Evolutionary conservation across 2,888 invertebrate genomes (phyloP).

Genomic region (Drosophila paramelanica): DNA sequence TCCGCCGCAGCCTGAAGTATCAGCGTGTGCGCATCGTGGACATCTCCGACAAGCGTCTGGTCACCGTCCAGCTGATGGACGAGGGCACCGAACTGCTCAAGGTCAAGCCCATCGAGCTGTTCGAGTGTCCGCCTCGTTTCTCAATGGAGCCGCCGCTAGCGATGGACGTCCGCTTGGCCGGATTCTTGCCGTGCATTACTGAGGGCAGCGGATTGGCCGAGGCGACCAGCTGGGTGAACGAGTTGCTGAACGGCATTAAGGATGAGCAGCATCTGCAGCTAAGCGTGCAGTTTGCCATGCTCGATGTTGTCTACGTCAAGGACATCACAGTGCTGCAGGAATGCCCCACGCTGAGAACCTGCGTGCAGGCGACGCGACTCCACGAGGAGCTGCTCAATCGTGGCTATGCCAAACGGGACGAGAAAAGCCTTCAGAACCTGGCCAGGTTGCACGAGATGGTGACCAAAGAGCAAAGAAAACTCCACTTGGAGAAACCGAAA

Average conservation of each 20-base stretch:
- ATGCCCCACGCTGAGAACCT: conserved; percentile 37
- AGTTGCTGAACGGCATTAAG: conserved; percentile 12
- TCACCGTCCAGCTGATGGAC: conserved; percentile 56
- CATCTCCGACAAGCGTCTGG: background rate
- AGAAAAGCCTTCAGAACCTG: background rate
- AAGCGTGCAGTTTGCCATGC: conserved; percentile 39
- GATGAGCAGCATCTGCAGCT: conserved; percentile 44
- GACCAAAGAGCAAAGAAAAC: too few relatives aligned
- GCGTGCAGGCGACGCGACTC: conserved; percentile 24
- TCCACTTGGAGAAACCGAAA: too few relatives aligned
- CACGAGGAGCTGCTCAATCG: conserved; percentile 24
- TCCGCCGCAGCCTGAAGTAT: conserved; percentile 5
- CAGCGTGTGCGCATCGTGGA: conserved; percentile 58
- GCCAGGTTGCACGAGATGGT: background rate
- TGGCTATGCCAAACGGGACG: conserved; percentile 11
- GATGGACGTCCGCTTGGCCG: conserved; percentile 47
- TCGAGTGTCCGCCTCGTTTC: conserved; percentile 37
- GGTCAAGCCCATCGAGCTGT: conserved; percentile 21
- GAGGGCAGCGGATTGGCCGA: conserved; percentile 20
- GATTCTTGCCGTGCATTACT: conserved; percentile 19
- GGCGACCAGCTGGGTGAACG: conserved; percentile 22
- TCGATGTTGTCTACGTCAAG: conserved; percentile 32
- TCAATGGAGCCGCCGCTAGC: conserved; percentile 29
- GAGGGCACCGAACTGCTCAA: conserved; percentile 34
- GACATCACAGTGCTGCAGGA: conserved; percentile 47